phyloP scores from a whole-genome alignment of 2,113 vertebrate genomes.

The Pseudorasbora parva region DNA sequence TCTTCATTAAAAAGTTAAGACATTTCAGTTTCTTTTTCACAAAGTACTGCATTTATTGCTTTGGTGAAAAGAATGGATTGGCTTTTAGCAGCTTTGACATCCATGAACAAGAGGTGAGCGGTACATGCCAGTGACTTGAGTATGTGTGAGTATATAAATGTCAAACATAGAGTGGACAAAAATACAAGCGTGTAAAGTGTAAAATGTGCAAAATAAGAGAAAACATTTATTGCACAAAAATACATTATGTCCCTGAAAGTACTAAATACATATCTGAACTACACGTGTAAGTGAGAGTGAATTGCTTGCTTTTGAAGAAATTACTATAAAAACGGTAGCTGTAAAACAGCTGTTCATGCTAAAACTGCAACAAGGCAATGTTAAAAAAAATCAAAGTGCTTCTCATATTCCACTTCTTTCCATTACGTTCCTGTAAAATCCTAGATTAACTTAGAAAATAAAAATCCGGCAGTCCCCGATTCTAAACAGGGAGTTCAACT shows the following conservation, averaged over 20 bases:
- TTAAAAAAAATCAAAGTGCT: conserved; percentile 15
- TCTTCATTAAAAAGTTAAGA: background rate
- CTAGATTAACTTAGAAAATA: background rate
- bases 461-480: background rate
- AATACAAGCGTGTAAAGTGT: background rate
- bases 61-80: conserved; percentile 19
- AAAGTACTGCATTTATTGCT: conserved; percentile 62
- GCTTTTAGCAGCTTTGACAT: conserved; percentile 28
- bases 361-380: conserved; percentile 27
- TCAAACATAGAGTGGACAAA: conserved; percentile 28
- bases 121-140: background rate
- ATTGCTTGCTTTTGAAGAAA: conserved; percentile 2
- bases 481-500: conserved; percentile 61
- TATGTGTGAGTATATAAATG: background rate
- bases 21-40: conserved; percentile 1
- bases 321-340: conserved; percentile 47
- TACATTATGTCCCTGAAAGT: conserved; percentile 17
- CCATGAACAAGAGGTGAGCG: background rate
- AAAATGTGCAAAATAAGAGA: conserved; percentile 39
- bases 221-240: conserved; percentile 60
- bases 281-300: background rate
- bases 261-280: conserved; percentile 1
- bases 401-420: background rate
- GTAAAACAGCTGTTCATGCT: conserved; percentile 56
- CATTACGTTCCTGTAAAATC: background rate